Percentiles rank a stretch among this genome's conserved stretches.
These are phyloP conservation scores for Harpalus rufipes DNA, from an alignment of 2,888 invertebrate species.

Conservation along the genomic window DNA sequence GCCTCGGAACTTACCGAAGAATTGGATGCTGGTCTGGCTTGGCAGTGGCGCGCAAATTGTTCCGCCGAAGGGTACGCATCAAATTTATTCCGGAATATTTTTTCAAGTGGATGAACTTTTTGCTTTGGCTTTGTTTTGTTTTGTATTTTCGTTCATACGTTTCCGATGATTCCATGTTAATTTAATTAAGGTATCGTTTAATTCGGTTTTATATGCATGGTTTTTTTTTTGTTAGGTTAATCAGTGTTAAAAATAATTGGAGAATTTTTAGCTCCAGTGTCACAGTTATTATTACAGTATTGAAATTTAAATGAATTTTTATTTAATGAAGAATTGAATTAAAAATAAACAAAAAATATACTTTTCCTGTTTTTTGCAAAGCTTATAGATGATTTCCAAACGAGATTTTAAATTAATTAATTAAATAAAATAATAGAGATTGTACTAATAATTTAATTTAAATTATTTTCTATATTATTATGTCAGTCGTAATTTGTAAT, in stretches of 20 bases:
- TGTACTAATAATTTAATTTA: background rate
- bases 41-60: constrained; percentile 9
- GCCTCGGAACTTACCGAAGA: constrained; percentile 13
- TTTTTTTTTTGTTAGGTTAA: constrained; percentile 1
- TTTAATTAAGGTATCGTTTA: constrained; percentile 30
- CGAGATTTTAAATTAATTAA: background rate
- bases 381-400: background rate
- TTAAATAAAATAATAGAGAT: background rate
- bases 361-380: background rate
- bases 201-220: background rate
- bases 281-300: constrained; percentile 1
- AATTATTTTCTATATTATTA: too few relatives aligned
- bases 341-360: background rate
- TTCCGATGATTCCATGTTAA: constrained; percentile 9
- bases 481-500: too few relatives aligned
- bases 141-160: constrained; percentile 19
- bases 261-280: background rate
- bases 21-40: background rate
- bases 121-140: constrained; percentile 39
- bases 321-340: background rate
- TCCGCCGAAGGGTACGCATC: background rate
- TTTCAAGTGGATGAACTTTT: constrained; percentile 7
- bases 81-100: constrained; percentile 16
- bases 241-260: constrained; percentile 8
- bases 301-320: constrained; percentile 22